Evolutionary conservation across 2,113 vertebrate genomes (phyloP), one percentile per base, ranked within the genome.

Genomic region (western clawed frog (Xenopus tropicalis)): DNA sequence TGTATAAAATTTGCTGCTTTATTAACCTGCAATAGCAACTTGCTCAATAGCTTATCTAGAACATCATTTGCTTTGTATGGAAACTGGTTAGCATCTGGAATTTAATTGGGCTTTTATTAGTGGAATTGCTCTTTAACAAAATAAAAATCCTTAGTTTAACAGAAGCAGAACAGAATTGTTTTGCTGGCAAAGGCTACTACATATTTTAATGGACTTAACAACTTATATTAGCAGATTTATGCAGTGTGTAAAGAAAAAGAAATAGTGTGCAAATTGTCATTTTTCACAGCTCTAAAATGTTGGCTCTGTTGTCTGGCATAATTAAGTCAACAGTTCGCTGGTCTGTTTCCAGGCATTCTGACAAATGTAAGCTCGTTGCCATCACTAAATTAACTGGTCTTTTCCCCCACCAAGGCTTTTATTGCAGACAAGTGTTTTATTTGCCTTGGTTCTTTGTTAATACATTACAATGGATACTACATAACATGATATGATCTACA

Each of bases 311-410:
- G 73, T 81, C 76, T 83, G 66, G 78, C 61, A 69, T 85, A 85
- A 87, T 86, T 83, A 86, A 88, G 80, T 80, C 82, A 87, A 78
- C 80, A 83, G 85, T 87, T 81, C 81, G 64, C 79, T 85, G 86
- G 80, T 81, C 14, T 23, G 70, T 70, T 83, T 86, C 82, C 84
- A 86, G 80, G 68, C 72, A 80, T 29, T 77, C 71, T 82, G 84
- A 84, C 77, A 85, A 86, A 78, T 79, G 73, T 83, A 82, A 77
- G 78, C 80, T 86, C 72, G 66, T 72, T 78, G 77, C 74, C 74
- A 79, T 70, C 19, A 76, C 61, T 70, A 80, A 86, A 83, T 82
- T 83, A 85, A 69, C 63, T 71, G 71, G 61, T 79, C 78, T 82
- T 58, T 71, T 65, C 59, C 71, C 75, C 79, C 77, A 76, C 80